Percentiles rank a stretch among this genome's conserved stretches.
These are phyloP conservation scores for Gobio gobio DNA, from an alignment of 2,113 vertebrate genomes.

Conservation along the genomic window DNA sequence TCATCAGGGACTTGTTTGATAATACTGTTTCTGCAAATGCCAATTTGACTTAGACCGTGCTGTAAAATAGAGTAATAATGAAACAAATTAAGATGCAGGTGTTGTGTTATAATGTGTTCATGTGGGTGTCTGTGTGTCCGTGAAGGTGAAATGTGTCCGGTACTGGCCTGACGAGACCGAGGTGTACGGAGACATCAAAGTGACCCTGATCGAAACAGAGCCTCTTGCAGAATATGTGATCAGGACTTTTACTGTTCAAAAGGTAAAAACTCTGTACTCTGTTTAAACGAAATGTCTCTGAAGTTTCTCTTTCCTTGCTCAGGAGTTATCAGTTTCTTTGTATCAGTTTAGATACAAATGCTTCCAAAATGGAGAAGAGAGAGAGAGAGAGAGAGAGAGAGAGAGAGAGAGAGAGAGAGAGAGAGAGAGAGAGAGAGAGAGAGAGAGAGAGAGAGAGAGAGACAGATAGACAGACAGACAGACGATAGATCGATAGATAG, in stretches of 20 bases:
- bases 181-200: conserved; percentile 95
- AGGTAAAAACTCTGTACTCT: conserved; percentile 75
- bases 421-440: too few species aligned
- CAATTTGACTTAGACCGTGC: conserved; percentile 15
- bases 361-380: too few species aligned
- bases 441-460: too few species aligned
- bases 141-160: conserved; percentile 94
- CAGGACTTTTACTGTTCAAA: conserved; percentile 94
- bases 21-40: conserved; percentile 30
- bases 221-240: conserved; percentile 96
- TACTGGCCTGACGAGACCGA: conserved; percentile 98
- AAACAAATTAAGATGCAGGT: background rate
- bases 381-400: too few species aligned
- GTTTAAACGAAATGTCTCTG: background rate
- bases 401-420: too few species aligned
- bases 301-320: background rate
- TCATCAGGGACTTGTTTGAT: conserved; percentile 43
- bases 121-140: conserved; percentile 14
- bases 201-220: conserved; percentile 95
- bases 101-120: conserved; percentile 2
- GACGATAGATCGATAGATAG: too few species aligned
- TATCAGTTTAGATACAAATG: background rate
- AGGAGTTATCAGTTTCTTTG: background rate
- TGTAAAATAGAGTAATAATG: conserved; percentile 1
- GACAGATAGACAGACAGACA: too few species aligned